A percentile compares a stretch with the other conserved stretches of the same genome.
These are phyloP conservation scores for Alfaro cultratus DNA, from an alignment of 2,797 vertebrate genomes.

Conservation along the genomic window DNA sequence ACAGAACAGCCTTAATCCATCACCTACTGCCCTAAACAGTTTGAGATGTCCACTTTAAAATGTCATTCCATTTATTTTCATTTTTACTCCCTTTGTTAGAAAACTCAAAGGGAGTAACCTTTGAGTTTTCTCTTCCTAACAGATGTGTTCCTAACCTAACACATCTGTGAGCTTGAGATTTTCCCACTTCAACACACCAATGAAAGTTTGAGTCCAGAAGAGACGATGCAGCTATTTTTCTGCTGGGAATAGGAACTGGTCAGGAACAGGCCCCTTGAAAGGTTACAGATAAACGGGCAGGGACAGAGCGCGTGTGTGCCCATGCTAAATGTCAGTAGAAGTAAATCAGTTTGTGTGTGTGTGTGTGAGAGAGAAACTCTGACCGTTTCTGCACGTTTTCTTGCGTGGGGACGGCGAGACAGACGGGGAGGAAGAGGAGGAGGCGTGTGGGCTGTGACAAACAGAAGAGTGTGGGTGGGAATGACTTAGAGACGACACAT, in stretches of 20 bases:
- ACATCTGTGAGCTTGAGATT: slow-evolving; percentile 9
- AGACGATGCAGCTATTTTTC: slow-evolving; percentile 24
- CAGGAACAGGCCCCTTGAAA: slow-evolving; percentile 3
- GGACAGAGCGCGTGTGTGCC: neutral
- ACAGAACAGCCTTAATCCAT: neutral
- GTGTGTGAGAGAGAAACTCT: neutral
- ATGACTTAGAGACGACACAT: slow-evolving; percentile 21
- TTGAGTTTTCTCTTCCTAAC: no score
- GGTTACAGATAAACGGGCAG: slow-evolving; percentile 20
- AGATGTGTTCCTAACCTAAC: no score
- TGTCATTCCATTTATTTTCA: neutral
- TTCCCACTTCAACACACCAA: neutral
- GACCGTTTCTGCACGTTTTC: slow-evolving; percentile 8
- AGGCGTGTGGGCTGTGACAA: slow-evolving; percentile 37
- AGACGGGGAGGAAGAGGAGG: slow-evolving; percentile 25
- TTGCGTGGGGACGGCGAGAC: neutral
- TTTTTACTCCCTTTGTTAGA: neutral
- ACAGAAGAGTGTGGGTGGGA: slow-evolving; percentile 52
- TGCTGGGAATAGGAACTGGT: slow-evolving; percentile 20
- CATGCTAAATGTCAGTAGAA: slow-evolving; percentile 17
- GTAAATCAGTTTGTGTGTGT: slow-evolving; percentile 8
- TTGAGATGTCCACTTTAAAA: neutral
- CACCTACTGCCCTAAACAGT: neutral
- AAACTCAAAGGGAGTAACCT: no score
- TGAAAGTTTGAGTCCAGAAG: slow-evolving; percentile 19